These are phyloP conservation scores for Gymnodraco acuticeps DNA, from an alignment of 2,797 vertebrate species.

Conservation along the genomic window DNA sequence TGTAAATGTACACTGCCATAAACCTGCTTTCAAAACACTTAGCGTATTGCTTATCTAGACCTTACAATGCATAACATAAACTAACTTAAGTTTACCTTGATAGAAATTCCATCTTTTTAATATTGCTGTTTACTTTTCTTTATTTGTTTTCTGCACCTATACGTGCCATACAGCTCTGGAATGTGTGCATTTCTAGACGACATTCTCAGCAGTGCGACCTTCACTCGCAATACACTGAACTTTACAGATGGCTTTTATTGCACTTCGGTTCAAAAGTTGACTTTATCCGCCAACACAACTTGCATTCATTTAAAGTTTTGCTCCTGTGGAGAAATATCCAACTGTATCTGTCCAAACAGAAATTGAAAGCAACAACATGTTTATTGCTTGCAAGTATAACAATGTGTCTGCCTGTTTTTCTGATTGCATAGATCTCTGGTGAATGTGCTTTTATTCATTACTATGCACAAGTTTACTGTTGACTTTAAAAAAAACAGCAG, in stretches of 20 bases:
- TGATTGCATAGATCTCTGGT: not conserved
- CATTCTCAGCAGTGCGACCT: not conserved
- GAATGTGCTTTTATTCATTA: not conserved
- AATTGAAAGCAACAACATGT: not conserved
- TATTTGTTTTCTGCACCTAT: not conserved
- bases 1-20: not conserved
- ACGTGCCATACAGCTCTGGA: not conserved
- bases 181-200: not conserved
- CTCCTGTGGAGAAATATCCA: not conserved
- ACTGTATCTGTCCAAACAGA: not conserved
- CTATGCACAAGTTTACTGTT: not conserved
- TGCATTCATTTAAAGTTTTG: not conserved
- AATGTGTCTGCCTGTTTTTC: not conserved
- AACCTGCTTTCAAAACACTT: not conserved
- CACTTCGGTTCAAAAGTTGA: not conserved
- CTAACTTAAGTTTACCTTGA: conserved; percentile 34
- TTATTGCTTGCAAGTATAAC: not conserved
- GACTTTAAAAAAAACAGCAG: not conserved
- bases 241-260: not conserved
- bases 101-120: conserved; percentile 32
- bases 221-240: not conserved
- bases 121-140: not conserved
- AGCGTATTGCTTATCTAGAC: not conserved
- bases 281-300: not conserved
- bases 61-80: conserved; percentile 1